These are phyloP conservation scores for Eumeta japonica DNA, from an alignment of 1,140 invertebrate genomes.

Conservation along the genomic window DNA sequence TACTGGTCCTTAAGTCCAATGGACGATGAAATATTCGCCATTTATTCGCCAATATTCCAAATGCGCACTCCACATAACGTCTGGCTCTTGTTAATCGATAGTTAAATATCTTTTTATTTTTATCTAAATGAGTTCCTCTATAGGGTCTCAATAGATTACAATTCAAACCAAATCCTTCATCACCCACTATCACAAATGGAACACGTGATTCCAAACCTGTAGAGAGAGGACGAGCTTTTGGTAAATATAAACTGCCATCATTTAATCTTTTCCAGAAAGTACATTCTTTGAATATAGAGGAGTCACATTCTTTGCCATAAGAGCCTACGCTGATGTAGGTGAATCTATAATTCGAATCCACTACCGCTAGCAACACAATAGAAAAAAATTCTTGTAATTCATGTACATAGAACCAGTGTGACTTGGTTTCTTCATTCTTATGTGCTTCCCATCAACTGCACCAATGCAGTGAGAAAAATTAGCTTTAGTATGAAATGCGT, in stretches of 20 bases:
- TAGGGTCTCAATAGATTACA: too few species aligned
- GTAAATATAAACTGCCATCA: too few species aligned
- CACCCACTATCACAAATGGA: slow-evolving; percentile 15
- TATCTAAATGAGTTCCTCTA: too few species aligned
- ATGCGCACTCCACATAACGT: slow-evolving; percentile 10
- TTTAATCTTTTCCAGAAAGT: too few species aligned
- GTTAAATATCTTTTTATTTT: too few species aligned
- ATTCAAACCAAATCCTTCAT: too few species aligned
- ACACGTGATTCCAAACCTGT: not conserved
- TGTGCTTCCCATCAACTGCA: slow-evolving; percentile 30
- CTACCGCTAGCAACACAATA: slow-evolving; percentile 48
- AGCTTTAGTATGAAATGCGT: slow-evolving; percentile 22
- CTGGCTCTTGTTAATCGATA: too few species aligned
- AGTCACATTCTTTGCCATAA: too few species aligned
- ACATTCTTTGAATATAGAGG: slow-evolving; percentile 36
- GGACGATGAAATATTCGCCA: slow-evolving; percentile 33
- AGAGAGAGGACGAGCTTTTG: not conserved
- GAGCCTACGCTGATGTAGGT: too few species aligned
- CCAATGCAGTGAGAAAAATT: slow-evolving; percentile 39
- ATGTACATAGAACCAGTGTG: slow-evolving; percentile 28
- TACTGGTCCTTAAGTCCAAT: too few species aligned
- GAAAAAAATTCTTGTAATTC: too few species aligned
- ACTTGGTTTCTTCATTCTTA: slow-evolving; percentile 15
- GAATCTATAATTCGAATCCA: slow-evolving; percentile 45
- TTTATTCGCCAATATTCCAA: slow-evolving; percentile 25